phyloP scores from a whole-genome alignment of 2,888 invertebrate genomes.

The Eupeodes luniger region DNA sequence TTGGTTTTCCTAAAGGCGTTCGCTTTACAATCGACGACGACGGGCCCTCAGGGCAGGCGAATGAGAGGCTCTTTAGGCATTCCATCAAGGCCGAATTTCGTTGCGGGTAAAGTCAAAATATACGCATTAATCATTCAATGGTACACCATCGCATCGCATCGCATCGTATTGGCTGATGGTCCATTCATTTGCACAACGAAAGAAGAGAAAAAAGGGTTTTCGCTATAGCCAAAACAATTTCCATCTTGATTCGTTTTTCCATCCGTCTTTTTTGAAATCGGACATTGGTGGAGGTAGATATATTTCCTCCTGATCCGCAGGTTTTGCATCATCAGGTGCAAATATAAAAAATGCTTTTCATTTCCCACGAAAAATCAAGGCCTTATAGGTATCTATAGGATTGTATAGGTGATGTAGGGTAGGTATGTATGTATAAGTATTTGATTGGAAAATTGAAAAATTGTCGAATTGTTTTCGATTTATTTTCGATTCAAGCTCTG shows the following conservation, averaged over 20 bases:
- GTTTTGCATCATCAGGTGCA: slow-evolving; percentile 40
- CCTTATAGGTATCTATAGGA: background rate
- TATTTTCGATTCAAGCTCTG: slow-evolving; percentile 32
- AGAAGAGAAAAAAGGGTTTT: slow-evolving; percentile 33
- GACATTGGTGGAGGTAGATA: background rate
- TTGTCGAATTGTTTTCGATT: slow-evolving; percentile 57
- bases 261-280: slow-evolving; percentile 28
- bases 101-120: slow-evolving; percentile 17
- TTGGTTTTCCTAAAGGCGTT: slow-evolving; percentile 44
- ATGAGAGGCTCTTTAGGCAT: background rate
- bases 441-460: slow-evolving; percentile 64
- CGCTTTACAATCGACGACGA: slow-evolving; percentile 28
- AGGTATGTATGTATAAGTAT: slow-evolving; percentile 6
- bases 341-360: background rate
- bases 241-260: slow-evolving; percentile 19
- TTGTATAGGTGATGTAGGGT: too few species aligned
- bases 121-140: slow-evolving; percentile 67
- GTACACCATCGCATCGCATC: slow-evolving; percentile 28
- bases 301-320: background rate
- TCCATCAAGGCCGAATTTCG: background rate
- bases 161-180: slow-evolving; percentile 24
- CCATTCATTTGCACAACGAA: slow-evolving; percentile 26
- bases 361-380: slow-evolving; percentile 34
- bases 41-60: background rate
- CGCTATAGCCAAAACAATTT: slow-evolving; percentile 14